phyloP scores from a whole-genome alignment of 2,113 vertebrate genomes.

The Oncorhynchus gorbuscha region DNA sequence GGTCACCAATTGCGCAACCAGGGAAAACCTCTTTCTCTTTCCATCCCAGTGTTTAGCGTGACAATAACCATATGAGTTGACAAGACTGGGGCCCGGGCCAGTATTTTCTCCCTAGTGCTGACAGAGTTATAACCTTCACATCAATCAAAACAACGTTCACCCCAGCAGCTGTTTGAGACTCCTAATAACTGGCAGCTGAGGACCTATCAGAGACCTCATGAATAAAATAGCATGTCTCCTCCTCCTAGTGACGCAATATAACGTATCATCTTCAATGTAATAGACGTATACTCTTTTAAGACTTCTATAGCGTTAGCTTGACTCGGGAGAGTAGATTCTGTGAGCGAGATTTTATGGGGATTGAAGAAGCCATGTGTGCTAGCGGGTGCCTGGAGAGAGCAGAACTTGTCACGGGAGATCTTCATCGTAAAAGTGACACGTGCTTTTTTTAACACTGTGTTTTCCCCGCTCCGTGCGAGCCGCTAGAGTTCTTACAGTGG shows the following conservation, averaged over 20 bases:
- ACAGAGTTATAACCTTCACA: constrained; percentile 55
- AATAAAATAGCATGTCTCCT: constrained; percentile 38
- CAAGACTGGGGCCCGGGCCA: background rate
- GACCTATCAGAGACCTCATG: constrained; percentile 42
- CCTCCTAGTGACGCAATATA: constrained; percentile 28
- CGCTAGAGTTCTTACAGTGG: constrained; percentile 14
- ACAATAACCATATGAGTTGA: constrained; percentile 3
- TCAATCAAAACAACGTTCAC: constrained; percentile 49
- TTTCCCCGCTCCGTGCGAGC: constrained; percentile 39
- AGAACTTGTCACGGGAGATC: constrained; percentile 21
- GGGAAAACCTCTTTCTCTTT: background rate
- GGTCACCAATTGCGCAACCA: background rate
- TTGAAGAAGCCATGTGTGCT: background rate
- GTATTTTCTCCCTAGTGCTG: constrained; percentile 24
- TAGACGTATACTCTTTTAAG: background rate
- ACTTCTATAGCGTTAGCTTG: background rate
- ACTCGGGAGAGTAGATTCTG: background rate
- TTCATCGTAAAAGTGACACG: constrained; percentile 33
- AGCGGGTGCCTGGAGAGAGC: background rate
- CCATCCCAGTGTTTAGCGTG: constrained; percentile 2
- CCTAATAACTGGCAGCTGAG: constrained; percentile 52
- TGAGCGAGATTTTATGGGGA: background rate
- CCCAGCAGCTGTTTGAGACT: constrained; percentile 60
- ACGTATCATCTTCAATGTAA: background rate
- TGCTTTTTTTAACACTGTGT: constrained; percentile 36